phyloP scores from a whole-genome alignment of 1,140 invertebrate genomes.

The Drosophila lacertosa region DNA sequence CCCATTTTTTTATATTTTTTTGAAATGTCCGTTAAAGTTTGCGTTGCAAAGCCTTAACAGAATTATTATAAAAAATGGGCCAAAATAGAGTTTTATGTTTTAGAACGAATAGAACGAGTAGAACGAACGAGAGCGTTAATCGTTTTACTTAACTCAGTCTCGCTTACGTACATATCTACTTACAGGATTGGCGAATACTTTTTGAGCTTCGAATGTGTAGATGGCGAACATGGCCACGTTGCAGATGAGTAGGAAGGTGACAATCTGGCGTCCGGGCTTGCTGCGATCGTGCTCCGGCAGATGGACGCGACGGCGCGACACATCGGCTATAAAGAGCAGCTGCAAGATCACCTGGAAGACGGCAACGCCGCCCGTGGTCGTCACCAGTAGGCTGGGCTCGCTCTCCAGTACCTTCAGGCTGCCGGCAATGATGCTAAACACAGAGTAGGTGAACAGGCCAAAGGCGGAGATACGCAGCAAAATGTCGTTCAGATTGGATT shows the following conservation, averaged over 20 bases:
- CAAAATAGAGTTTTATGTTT: not conserved
- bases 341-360: constrained; percentile 95
- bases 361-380: constrained; percentile 94
- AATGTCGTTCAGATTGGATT: constrained; percentile 95
- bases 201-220: constrained; percentile 98
- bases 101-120: constrained; percentile 33
- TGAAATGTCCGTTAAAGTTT: too few species aligned
- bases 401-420: constrained; percentile 92
- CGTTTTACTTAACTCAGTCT: constrained; percentile 82
- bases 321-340: constrained; percentile 97
- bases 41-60: too few species aligned
- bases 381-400: constrained; percentile 94
- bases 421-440: constrained; percentile 96
- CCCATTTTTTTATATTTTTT: not conserved
- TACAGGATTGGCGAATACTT: constrained; percentile 95
- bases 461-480: constrained; percentile 95
- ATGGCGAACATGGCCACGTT: constrained; percentile 98
- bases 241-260: constrained; percentile 97
- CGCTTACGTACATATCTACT: constrained; percentile 84
- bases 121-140: constrained; percentile 80
- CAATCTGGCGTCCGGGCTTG: constrained; percentile 97
- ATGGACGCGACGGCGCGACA: constrained; percentile 94
- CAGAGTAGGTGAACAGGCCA: constrained; percentile 95
- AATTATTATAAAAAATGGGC: too few species aligned
- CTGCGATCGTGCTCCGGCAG: constrained; percentile 95